Conservation (phyloP, 2,797 vertebrate genomes). For the Hephaestus fuliginosus region DNA sequence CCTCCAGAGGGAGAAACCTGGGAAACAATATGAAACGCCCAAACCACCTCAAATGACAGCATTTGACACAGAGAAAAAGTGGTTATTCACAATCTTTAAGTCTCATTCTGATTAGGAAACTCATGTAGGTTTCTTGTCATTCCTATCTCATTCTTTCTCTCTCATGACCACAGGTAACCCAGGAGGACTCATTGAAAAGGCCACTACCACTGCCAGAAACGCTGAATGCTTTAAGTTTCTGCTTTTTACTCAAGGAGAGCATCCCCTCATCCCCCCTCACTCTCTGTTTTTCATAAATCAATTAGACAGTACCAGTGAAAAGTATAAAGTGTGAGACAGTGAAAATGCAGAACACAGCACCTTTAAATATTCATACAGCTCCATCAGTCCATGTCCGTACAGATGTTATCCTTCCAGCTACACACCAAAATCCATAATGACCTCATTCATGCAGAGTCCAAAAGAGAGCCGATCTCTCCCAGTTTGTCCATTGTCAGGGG, state of each 20-base stretch:
- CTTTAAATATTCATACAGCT: conserved; percentile 34
- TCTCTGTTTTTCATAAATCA: neutral
- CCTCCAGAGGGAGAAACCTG: neutral
- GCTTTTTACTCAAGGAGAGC: conserved; percentile 7
- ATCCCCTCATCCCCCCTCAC: neutral
- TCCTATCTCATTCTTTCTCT: neutral
- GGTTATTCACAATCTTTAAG: too few relatives aligned
- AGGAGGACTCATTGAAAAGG: neutral
- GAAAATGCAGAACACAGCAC: neutral
- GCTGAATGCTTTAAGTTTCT: neutral
- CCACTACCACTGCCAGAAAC: neutral
- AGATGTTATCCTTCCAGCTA: conserved; percentile 66
- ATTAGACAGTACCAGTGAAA: neutral
- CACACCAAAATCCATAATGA: conserved; percentile 65
- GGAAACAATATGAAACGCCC: neutral
- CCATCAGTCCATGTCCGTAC: conserved; percentile 41
- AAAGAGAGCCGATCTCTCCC: conserved; percentile 54
- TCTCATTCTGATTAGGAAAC: neutral
- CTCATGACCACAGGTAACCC: neutral
- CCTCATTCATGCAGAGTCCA: conserved; percentile 66
- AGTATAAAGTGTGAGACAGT: neutral
- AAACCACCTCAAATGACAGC: neutral
- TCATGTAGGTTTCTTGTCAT: too few relatives aligned
- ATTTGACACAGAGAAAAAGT: neutral
- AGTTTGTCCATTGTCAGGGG: conserved; percentile 65